A percentile compares a stretch with the other conserved stretches of the same genome.
Evolutionary conservation across 2,888 invertebrate genomes (phyloP).

Genomic region (Strigamia transsilvanica): DNA sequence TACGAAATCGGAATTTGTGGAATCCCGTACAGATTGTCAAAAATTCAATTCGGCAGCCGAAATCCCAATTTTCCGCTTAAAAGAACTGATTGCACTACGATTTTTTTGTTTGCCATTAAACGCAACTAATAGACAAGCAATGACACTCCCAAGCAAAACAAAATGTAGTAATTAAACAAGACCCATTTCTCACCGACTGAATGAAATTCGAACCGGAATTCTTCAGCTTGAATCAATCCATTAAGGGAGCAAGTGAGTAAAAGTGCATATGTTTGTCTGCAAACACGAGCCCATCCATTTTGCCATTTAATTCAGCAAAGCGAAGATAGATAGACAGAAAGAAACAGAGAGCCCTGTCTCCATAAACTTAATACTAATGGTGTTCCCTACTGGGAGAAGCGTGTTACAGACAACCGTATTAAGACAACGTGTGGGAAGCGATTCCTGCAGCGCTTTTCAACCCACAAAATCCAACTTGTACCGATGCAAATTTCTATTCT

Average conservation of each 20-base stretch:
- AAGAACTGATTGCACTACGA: too few relatives aligned
- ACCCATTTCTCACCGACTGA: too few relatives aligned
- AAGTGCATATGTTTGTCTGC: not conserved
- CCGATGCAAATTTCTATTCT: slow-evolving; percentile 24
- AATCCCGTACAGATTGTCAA: too few relatives aligned
- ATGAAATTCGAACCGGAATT: too few relatives aligned
- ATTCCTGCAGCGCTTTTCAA: slow-evolving; percentile 44
- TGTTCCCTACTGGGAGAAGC: slow-evolving; percentile 35
- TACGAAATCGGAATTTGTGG: too few relatives aligned
- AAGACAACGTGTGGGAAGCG: slow-evolving; percentile 39
- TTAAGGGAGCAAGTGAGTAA: not conserved
- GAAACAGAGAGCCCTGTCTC: slow-evolving; percentile 6
- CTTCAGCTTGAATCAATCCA: not conserved
- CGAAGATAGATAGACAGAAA: slow-evolving; percentile 18
- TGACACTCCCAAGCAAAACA: too few relatives aligned
- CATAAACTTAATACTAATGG: slow-evolving; percentile 44
- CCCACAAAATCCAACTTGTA: slow-evolving; percentile 32
- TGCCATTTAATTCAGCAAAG: slow-evolving; percentile 7
- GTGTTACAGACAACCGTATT: slow-evolving; percentile 36
- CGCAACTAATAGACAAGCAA: too few relatives aligned
- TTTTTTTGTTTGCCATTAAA: too few relatives aligned
- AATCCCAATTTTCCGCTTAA: too few relatives aligned
- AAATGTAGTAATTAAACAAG: too few relatives aligned
- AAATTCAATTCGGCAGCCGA: too few relatives aligned
- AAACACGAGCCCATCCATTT: slow-evolving; percentile 14